phyloP scores from a whole-genome alignment of 2,113 vertebrate genomes.

The Seriola rivoliana region DNA sequence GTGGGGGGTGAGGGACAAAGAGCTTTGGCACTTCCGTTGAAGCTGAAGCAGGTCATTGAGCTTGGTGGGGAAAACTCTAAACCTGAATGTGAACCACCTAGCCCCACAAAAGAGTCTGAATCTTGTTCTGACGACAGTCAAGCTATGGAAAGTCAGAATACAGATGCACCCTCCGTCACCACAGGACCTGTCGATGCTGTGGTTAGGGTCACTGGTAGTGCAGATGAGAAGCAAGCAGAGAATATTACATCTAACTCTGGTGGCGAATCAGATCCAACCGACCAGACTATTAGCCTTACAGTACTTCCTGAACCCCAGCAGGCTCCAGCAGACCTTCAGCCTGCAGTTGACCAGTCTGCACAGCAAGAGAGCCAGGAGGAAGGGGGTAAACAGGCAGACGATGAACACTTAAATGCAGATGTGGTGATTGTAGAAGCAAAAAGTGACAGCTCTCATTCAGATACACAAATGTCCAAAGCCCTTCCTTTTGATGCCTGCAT shows the following conservation, averaged over 20 bases:
- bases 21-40: neutral
- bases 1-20: constrained; percentile 37
- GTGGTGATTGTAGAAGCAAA: constrained; percentile 38
- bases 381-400: constrained; percentile 69
- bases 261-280: constrained; percentile 7
- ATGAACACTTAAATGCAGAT: constrained; percentile 74
- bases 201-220: neutral
- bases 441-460: constrained; percentile 24
- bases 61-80: constrained; percentile 17
- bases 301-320: constrained; percentile 38
- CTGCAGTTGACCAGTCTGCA: constrained; percentile 23
- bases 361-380: constrained; percentile 58
- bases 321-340: constrained; percentile 25
- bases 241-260: constrained; percentile 9
- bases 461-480: constrained; percentile 73
- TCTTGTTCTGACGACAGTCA: constrained; percentile 37
- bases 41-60: constrained; percentile 30
- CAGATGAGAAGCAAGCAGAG: constrained; percentile 44
- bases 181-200: constrained; percentile 27
- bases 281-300: neutral
- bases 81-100: constrained; percentile 23
- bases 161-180: neutral
- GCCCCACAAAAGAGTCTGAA: constrained; percentile 31
- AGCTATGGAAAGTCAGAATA: constrained; percentile 15
- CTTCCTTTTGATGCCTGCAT: constrained; percentile 92